Conservation (phyloP, 1,140 invertebrate genomes). For the Trypoxylus dichotomus region DNA sequence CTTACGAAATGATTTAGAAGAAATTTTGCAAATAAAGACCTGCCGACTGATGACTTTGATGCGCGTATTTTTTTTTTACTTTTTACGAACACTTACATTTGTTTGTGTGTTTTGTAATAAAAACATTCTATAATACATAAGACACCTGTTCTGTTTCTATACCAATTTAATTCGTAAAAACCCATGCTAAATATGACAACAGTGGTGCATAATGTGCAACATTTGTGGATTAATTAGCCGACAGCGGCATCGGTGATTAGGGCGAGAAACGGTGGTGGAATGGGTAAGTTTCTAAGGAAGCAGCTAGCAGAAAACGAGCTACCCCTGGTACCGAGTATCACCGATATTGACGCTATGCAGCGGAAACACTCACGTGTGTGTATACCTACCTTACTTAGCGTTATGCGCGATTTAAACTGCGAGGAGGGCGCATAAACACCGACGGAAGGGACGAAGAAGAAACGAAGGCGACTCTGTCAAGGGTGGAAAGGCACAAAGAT, state of each 20-base stretch:
- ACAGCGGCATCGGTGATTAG: constrained; percentile 29
- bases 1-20: not conserved
- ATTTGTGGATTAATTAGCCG: constrained; percentile 52
- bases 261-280: constrained; percentile 28
- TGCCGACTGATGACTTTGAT: too few relatives aligned
- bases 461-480: constrained; percentile 34
- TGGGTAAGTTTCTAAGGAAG: constrained; percentile 30
- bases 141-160: too few relatives aligned
- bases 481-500: constrained; percentile 28
- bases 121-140: too few relatives aligned
- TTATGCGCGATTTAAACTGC: constrained; percentile 32
- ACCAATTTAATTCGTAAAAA: not conserved
- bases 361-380: constrained; percentile 42
- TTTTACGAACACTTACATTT: too few relatives aligned
- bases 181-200: constrained; percentile 33
- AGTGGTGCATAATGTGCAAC: constrained; percentile 47
- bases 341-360: constrained; percentile 51
- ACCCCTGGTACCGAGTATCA: constrained; percentile 50
- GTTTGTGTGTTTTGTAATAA: too few relatives aligned
- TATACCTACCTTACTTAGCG: constrained; percentile 25
- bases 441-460: constrained; percentile 42
- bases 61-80: too few relatives aligned
- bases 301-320: constrained; percentile 28
- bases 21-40: too few relatives aligned
- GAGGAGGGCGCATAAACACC: constrained; percentile 22